A percentile compares a stretch with the other conserved stretches of the same genome.
Evolutionary conservation across 2,797 vertebrate species (phyloP).

Genomic region (Propithecus perrieri): DNA sequence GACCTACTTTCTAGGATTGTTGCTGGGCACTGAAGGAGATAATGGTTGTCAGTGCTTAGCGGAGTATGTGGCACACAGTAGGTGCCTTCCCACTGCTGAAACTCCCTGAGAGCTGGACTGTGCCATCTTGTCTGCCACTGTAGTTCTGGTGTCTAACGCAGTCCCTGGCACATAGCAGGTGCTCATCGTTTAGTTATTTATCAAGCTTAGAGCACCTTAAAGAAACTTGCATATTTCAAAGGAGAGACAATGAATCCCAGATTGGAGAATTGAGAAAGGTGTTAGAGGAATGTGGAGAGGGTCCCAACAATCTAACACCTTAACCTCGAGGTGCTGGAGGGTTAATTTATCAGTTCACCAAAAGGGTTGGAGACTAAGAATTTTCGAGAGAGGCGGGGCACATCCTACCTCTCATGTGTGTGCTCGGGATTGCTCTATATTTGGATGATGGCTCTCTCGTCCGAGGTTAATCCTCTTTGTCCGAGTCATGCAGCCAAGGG

Average conservation of each 20-base stretch:
- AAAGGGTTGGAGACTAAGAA: background rate
- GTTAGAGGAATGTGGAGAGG: no score
- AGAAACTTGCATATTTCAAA: background rate
- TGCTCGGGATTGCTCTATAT: slow-evolving; percentile 87
- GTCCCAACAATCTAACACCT: background rate
- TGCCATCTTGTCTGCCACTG: background rate
- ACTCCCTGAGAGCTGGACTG: background rate
- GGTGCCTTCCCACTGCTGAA: background rate
- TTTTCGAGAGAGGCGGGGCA: background rate
- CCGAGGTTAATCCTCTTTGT: slow-evolving; percentile 97
- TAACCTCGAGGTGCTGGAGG: background rate
- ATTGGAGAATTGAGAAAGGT: background rate
- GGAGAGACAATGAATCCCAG: background rate
- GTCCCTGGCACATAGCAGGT: background rate
- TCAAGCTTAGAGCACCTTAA: background rate
- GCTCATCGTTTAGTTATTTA: background rate
- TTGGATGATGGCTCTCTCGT: slow-evolving; percentile 90
- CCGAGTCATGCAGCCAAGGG: slow-evolving; percentile 90
- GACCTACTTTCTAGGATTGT: background rate
- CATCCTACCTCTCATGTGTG: background rate
- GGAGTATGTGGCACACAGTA: fast-evolving
- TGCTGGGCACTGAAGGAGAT: background rate
- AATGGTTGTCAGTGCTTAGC: background rate
- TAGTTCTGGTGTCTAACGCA: background rate
- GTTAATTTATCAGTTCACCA: background rate